Evolutionary conservation across 2,113 vertebrate genomes (phyloP).

Genomic region (Helogale parvula): DNA sequence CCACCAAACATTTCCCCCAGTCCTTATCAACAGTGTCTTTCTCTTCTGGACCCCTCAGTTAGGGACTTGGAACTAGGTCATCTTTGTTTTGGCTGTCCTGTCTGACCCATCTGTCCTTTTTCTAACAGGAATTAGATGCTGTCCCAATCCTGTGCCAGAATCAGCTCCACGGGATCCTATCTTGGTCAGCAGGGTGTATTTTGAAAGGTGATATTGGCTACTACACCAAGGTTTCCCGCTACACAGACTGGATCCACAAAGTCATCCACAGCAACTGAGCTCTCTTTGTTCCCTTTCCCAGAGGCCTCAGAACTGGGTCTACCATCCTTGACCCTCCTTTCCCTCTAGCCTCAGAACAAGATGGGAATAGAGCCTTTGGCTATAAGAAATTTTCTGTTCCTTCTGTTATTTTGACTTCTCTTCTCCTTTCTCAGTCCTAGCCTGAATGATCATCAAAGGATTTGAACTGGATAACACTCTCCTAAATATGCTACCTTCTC

Average conservation of each 20-base stretch:
- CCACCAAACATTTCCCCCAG: not conserved
- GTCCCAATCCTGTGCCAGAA: not conserved
- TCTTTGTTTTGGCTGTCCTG: not conserved
- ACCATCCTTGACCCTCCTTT: not conserved
- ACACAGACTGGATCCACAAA: slow-evolving; percentile 36
- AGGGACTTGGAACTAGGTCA: not conserved
- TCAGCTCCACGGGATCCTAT: slow-evolving; percentile 36
- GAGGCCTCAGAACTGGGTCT: not conserved
- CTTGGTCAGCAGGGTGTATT: slow-evolving; percentile 38
- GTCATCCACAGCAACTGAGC: not conserved
- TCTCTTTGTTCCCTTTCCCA: not conserved
- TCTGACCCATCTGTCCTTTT: not conserved
- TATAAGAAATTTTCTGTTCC: not conserved
- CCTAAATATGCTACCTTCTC: not conserved
- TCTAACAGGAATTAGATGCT: slow-evolving; percentile 44
- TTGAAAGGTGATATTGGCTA: slow-evolving; percentile 19
- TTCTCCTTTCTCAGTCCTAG: not conserved
- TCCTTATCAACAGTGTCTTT: not conserved
- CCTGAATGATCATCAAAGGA: not conserved
- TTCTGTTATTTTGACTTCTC: not conserved
- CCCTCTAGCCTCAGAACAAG: not conserved
- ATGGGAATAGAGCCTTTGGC: not conserved
- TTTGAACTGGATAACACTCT: not conserved
- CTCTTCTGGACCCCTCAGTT: not conserved
- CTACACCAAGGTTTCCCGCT: slow-evolving; percentile 12